Evolutionary conservation across 2,797 vertebrate species (phyloP).

Genomic region (Microctenopoma lineatum): DNA sequence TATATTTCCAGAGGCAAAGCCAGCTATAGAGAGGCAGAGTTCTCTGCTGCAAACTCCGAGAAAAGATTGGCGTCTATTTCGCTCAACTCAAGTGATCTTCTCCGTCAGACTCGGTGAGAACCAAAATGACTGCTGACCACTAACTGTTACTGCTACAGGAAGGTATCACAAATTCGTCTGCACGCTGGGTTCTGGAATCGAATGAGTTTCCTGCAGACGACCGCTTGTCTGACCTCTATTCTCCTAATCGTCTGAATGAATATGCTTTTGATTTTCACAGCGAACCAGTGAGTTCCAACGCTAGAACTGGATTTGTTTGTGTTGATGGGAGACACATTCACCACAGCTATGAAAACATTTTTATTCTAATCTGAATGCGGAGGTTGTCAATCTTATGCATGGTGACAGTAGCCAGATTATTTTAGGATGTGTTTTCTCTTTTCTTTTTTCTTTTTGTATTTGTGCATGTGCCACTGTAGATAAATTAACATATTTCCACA

Average conservation of each 20-base stretch:
- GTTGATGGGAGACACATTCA: not conserved
- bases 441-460: not conserved
- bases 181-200: constrained; percentile 50
- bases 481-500: constrained; percentile 4
- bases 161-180: constrained; percentile 42
- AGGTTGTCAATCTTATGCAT: not conserved
- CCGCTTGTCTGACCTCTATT: constrained; percentile 47
- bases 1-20: constrained; percentile 28
- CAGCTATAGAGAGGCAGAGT: not conserved
- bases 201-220: constrained; percentile 66
- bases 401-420: constrained; percentile 5
- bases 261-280: constrained; percentile 57
- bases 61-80: constrained; percentile 1
- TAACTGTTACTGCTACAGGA: constrained; percentile 35
- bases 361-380: no score
- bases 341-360: no score
- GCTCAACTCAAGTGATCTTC: constrained; percentile 29
- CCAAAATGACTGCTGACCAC: constrained; percentile 40
- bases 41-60: constrained; percentile 6
- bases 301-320: not conserved
- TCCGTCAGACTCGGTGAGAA: constrained; percentile 31
- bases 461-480: constrained; percentile 4
- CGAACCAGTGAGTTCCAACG: constrained; percentile 42
- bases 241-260: constrained; percentile 45
- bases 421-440: constrained; percentile 17